Evolutionary conservation across 2,797 vertebrate species (phyloP).

Genomic region (Melanogrammus aeglefinus): DNA sequence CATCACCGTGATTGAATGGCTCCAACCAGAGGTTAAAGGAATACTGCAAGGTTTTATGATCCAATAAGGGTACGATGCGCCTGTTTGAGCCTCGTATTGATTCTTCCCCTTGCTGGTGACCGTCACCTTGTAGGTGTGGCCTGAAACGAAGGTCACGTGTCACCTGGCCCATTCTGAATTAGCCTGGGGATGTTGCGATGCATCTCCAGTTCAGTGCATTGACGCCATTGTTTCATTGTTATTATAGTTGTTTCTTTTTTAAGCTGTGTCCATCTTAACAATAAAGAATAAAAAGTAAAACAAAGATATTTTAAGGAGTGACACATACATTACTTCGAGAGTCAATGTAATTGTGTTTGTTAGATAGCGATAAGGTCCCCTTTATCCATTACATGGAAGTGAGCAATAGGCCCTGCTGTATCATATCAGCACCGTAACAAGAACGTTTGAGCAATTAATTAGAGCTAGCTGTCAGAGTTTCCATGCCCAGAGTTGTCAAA

Average conservation of each 20-base stretch:
- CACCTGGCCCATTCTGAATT: not conserved
- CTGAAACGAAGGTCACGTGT: not conserved
- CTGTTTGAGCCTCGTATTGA: not conserved
- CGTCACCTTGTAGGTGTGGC: not conserved
- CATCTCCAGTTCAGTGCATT: not conserved
- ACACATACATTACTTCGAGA: not conserved
- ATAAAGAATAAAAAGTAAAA: not conserved
- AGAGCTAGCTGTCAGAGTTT: not conserved
- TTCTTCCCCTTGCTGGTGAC: not conserved
- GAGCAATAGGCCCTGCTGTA: not conserved
- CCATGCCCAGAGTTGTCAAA: conserved; percentile 11
- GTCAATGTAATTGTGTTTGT: not conserved
- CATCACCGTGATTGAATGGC: not conserved
- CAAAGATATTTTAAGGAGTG: not conserved
- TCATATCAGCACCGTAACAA: not conserved
- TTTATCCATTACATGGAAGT: not conserved
- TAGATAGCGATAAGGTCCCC: not conserved
- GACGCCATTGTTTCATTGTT: not conserved
- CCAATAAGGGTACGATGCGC: not conserved
- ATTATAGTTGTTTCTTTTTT: not conserved
- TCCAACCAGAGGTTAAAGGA: not conserved
- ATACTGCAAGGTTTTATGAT: not conserved
- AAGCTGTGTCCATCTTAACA: not conserved
- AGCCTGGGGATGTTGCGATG: not conserved
- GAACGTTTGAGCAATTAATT: not conserved